phyloP scores from a whole-genome alignment of 2,888 invertebrate species.

The Caenorhabditis zanzibari region DNA sequence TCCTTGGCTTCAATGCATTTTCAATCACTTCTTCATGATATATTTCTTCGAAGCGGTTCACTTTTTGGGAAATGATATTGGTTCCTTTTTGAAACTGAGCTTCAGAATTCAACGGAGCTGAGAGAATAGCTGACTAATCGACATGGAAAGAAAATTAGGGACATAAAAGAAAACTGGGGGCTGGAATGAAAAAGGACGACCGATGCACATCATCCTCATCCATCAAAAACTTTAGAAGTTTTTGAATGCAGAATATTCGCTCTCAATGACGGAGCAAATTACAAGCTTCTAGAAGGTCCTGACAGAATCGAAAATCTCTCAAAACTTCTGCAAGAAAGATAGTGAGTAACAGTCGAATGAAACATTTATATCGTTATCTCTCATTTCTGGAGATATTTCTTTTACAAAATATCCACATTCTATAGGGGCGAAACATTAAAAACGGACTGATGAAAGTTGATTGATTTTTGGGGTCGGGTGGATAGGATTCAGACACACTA shows the following conservation, averaged over 20 bases:
- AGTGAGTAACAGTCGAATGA: not conserved
- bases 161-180: not conserved
- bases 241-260: no score
- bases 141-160: constrained; percentile 45
- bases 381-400: constrained; percentile 11
- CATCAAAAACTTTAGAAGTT: constrained; percentile 6
- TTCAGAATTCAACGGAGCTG: no score
- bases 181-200: not conserved
- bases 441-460: constrained; percentile 1
- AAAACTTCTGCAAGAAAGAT: no score
- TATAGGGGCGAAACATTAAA: constrained; percentile 13
- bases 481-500: constrained; percentile 16
- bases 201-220: no score
- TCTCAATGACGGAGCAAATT: not conserved
- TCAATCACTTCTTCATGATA: constrained; percentile 18
- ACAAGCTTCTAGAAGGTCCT: not conserved
- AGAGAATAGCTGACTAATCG: constrained; percentile 40
- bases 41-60: constrained; percentile 9
- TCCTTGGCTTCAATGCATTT: constrained; percentile 27
- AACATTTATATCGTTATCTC: not conserved
- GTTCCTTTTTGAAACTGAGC: not conserved
- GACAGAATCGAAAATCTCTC: no score
- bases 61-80: constrained; percentile 30
- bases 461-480: constrained; percentile 10
- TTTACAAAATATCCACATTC: not conserved